Conservation (phyloP, 2,888 invertebrate genomes). For the Schizaphis graminum region DNA sequence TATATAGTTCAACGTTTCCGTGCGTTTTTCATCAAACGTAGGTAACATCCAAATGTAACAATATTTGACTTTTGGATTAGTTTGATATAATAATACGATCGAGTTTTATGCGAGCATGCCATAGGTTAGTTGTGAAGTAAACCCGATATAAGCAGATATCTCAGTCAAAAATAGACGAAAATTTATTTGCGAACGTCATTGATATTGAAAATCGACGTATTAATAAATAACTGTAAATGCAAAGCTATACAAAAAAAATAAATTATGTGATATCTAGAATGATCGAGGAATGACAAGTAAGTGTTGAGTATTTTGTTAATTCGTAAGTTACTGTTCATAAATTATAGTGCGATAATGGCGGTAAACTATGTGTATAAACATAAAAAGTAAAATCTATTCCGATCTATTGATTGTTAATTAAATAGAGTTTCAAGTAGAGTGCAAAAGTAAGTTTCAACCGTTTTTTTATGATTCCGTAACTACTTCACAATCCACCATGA, state of each 20-base stretch:
- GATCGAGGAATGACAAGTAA: not conserved
- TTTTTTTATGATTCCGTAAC: not conserved
- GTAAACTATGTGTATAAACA: not conserved
- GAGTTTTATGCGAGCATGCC: not conserved
- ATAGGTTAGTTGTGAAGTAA: not conserved
- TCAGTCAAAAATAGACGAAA: not conserved
- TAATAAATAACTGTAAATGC: not conserved
- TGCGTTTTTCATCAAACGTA: not conserved
- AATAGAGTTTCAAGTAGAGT: not conserved
- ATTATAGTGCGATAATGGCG: not conserved
- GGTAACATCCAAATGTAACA: not conserved
- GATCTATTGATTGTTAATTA: not conserved
- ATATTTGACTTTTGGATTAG: slow-evolving; percentile 13
- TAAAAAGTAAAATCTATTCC: not conserved
- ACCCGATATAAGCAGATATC: not conserved
- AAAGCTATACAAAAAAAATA: not conserved
- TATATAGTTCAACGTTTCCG: not conserved
- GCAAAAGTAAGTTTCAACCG: not conserved
- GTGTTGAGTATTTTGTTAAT: not conserved
- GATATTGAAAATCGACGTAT: not conserved
- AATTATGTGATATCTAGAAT: not conserved
- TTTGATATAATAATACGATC: not conserved
- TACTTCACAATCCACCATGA: not conserved
- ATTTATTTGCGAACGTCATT: not conserved
- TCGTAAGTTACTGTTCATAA: not conserved